These are phyloP conservation scores for Ethmia dodecea DNA, from an alignment of 2,888 invertebrate genomes.

Conservation along the genomic window DNA sequence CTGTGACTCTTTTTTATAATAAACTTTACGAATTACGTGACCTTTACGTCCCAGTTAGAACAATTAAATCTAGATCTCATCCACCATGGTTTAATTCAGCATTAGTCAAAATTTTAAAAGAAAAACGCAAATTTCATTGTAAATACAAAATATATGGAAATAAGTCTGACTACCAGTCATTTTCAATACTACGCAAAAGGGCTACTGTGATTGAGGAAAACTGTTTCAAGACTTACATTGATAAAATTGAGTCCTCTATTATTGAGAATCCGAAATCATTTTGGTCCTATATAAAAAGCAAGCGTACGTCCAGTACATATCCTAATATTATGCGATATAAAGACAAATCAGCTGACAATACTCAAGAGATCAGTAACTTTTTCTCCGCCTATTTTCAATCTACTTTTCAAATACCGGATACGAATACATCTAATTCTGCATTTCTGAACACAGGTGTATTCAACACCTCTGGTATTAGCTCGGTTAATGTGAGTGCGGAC, in stretches of 20 bases:
- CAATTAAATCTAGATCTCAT: not conserved
- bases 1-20: slow-evolving; percentile 7
- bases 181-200: not conserved
- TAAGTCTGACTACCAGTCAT: slow-evolving; percentile 5
- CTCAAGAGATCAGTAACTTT: not conserved
- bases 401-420: too few relatives aligned
- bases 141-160: slow-evolving; percentile 13
- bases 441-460: not conserved
- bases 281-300: slow-evolving; percentile 9
- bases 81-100: slow-evolving; percentile 19
- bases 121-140: slow-evolving; percentile 12
- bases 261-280: slow-evolving; percentile 5
- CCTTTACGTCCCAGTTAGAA: slow-evolving; percentile 8
- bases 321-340: not conserved
- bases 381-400: slow-evolving; percentile 6
- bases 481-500: not conserved
- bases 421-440: not conserved
- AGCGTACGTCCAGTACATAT: not conserved
- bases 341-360: not conserved
- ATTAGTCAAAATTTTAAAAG: slow-evolving; percentile 17
- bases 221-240: slow-evolving; percentile 2
- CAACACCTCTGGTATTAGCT: not conserved
- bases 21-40: slow-evolving; percentile 5
- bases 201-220: not conserved
- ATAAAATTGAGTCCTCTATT: slow-evolving; percentile 2